Conservation (phyloP, 2,797 vertebrate genomes). For the Masticophis lateralis region DNA sequence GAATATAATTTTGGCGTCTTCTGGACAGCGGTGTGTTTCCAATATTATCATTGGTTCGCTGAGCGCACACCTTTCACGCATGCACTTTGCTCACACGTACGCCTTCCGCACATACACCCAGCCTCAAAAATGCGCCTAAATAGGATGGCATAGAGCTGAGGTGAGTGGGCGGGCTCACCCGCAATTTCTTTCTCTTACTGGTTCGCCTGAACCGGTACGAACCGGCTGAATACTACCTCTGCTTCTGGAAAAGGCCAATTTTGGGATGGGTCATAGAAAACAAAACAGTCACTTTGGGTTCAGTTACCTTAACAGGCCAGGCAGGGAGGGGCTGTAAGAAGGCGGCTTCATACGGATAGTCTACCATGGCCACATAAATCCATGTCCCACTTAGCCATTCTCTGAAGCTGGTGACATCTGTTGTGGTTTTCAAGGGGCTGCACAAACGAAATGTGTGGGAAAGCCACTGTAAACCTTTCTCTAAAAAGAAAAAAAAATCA, state of each 20-base stretch:
- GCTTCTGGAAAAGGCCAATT: not conserved
- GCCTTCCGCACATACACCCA: no score
- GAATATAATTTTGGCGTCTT: not conserved
- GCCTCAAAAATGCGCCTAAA: no score
- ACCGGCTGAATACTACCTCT: no score
- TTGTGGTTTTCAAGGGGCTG: slow-evolving; percentile 72
- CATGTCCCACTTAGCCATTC: slow-evolving; percentile 91
- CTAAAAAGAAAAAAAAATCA: slow-evolving; percentile 61
- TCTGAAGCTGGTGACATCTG: slow-evolving; percentile 77
- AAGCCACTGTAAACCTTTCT: slow-evolving; percentile 83
- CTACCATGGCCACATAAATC: slow-evolving; percentile 93
- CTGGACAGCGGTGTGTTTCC: not conserved
- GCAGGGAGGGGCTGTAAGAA: slow-evolving; percentile 92
- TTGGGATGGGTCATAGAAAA: not conserved
- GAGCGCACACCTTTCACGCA: no score
- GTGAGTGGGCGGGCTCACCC: no score
- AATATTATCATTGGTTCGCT: no score
- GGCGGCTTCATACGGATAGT: slow-evolving; percentile 90
- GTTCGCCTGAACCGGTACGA: no score
- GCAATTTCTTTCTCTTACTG: no score
- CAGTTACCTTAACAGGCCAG: slow-evolving; percentile 90
- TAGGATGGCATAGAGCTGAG: no score
- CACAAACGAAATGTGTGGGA: slow-evolving; percentile 83
- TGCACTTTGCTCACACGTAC: accelerated
- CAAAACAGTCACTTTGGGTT: not conserved